phyloP scores from a whole-genome alignment of 2,797 vertebrate species.

The Anguilla pacifica region DNA sequence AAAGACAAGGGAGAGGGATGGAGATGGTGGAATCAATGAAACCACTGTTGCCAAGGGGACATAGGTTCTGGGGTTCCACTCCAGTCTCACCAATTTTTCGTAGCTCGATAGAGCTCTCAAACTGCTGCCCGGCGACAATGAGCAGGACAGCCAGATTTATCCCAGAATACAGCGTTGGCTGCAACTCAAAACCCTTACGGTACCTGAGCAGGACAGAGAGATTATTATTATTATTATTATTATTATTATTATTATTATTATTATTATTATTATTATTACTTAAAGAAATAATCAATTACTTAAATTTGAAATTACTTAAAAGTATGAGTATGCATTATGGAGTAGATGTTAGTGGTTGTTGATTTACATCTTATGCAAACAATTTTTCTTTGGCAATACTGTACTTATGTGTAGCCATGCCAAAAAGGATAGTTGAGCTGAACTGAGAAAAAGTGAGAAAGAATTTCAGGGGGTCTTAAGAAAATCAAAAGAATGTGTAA shows the following conservation, averaged over 20 bases:
- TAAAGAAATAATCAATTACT: neutral
- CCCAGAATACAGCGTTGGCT: conserved; percentile 92
- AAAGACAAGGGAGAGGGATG: neutral
- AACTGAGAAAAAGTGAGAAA: neutral
- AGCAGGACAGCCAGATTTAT: conserved; percentile 92
- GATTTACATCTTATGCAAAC: neutral
- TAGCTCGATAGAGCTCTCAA: conserved; percentile 93
- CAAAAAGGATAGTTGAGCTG: neutral
- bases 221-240: neutral
- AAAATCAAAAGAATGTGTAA: neutral
- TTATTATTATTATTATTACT: neutral
- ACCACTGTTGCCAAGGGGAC: neutral
- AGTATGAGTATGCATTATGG: neutral
- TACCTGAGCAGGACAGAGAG: conserved; percentile 74
- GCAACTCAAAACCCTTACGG: conserved; percentile 91
- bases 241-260: neutral
- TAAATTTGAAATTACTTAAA: neutral
- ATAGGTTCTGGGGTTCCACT: neutral
- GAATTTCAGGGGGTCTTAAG: neutral
- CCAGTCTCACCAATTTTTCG: conserved; percentile 86
- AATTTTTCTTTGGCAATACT: neutral
- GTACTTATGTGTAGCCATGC: neutral
- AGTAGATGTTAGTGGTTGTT: neutral
- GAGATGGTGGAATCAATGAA: neutral
- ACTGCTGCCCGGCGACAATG: conserved; percentile 88